A percentile compares a stretch with the other conserved stretches of the same genome.
phyloP scores from a whole-genome alignment of 2,888 invertebrate genomes.

The Theretra japonica region DNA sequence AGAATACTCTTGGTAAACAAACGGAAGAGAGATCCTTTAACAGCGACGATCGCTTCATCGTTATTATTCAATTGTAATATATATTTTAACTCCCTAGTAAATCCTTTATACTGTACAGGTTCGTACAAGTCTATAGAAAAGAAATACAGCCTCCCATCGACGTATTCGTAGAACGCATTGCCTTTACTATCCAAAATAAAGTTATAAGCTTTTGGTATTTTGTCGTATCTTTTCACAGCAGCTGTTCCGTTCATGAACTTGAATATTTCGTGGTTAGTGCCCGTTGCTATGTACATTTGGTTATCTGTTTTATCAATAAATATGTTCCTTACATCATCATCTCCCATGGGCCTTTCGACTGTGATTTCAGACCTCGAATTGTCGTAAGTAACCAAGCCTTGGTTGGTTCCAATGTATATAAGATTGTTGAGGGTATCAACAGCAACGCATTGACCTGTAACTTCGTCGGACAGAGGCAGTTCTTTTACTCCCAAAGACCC shows the following conservation, averaged over 20 bases:
- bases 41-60: constrained; percentile 74
- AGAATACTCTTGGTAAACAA: constrained; percentile 66
- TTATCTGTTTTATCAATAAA: constrained; percentile 73
- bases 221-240: constrained; percentile 73
- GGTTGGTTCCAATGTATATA: constrained; percentile 76
- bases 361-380: constrained; percentile 68
- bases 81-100: constrained; percentile 74
- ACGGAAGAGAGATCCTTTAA: constrained; percentile 71
- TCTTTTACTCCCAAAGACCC: constrained; percentile 74
- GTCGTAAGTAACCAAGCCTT: constrained; percentile 72
- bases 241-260: constrained; percentile 73
- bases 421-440: constrained; percentile 61
- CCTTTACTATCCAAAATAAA: constrained; percentile 72
- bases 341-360: constrained; percentile 74
- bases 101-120: constrained; percentile 77
- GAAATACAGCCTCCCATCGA: constrained; percentile 76
- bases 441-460: constrained; percentile 72
- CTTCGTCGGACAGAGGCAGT: constrained; percentile 69
- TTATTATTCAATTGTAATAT: constrained; percentile 68
- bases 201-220: constrained; percentile 73
- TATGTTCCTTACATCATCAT: constrained; percentile 73
- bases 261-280: constrained; percentile 71
- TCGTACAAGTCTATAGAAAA: constrained; percentile 70
- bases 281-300: constrained; percentile 76
- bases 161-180: constrained; percentile 73